Base-by-base conservation (phyloP, 2,113 vertebrate species). In the Semicossyphus pulcher region DNA sequence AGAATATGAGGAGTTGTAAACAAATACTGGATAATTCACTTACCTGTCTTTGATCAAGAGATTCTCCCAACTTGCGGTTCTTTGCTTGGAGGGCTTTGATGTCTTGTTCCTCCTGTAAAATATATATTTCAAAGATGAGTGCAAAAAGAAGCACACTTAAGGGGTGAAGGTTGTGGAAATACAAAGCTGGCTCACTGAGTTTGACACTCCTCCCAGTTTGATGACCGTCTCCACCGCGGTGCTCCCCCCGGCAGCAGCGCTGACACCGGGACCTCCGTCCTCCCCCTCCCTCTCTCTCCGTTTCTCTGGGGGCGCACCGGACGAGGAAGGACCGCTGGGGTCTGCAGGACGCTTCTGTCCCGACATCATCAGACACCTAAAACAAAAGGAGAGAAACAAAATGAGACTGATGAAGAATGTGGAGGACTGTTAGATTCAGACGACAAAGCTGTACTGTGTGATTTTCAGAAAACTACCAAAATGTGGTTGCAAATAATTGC, bases 221-320 rank as follows among this genome's bases (percentile, higher is more conserved):
- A 99, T 99, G 82, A 94, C 94, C 0, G 97, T 99, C 85, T 99
- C 97, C 88, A 99, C 97, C 0, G 97, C 97, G 21, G 97, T 99
- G 88, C 91, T 94, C 9, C 92, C 92, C 7, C 90, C 91, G 1
- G 90, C 91, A n/a, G 86, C 82, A 0, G 90, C 69, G 68, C 96
- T 95, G 0, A 95, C 93, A 54, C 96, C 94, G 59, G 88, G 63
- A 44, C 84, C 86, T 23, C 87, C 92, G 7, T 93, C 92, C 48
- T 94, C 93, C 68, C 83, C 96, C 0, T 95, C 95, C 65, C 95
- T 92, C 53, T 97, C 97, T 68, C 96, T 94, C 37, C 96, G 95
- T 87, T 99, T 99, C 84, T 98, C 97, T 0, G 95, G 95, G 32
- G 95, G 95, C 2, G 91, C 83, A 6, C 96, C 95, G 0, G 95